phyloP scores from a whole-genome alignment of 2,113 vertebrate species.

The Trachemys scripta region DNA sequence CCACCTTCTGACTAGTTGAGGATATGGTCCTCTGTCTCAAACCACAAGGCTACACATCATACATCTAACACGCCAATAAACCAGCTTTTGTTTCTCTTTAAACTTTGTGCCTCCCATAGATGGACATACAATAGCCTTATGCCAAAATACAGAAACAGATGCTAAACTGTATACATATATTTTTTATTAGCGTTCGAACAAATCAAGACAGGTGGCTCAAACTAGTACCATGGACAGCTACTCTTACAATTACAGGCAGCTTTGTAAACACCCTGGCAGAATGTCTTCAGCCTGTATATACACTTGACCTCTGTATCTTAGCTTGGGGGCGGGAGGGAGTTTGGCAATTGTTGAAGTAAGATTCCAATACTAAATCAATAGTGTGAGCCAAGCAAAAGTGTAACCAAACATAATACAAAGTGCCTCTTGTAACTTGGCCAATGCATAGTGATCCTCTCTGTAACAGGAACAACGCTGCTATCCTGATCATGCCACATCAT shows the following conservation, averaged over 20 bases:
- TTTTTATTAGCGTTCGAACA: fast-evolving
- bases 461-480: background rate
- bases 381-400: background rate
- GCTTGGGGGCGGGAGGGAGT: fast-evolving
- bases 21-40: background rate
- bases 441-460: background rate
- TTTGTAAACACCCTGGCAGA: background rate
- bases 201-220: fast-evolving
- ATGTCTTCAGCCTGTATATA: fast-evolving
- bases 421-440: background rate
- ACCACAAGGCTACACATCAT: background rate
- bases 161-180: background rate
- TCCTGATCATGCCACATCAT: background rate
- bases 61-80: background rate
- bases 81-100: background rate
- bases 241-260: fast-evolving
- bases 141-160: background rate
- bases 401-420: background rate
- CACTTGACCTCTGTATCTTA: fast-evolving
- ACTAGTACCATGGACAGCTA: fast-evolving
- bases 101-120: fast-evolving
- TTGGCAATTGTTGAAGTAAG: background rate
- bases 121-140: background rate
- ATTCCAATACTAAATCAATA: background rate
- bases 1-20: background rate